Percentiles rank a stretch among this genome's conserved stretches.
Evolutionary conservation across 2,113 vertebrate genomes (phyloP).

Genomic region (Ivindomyrus marchei): DNA sequence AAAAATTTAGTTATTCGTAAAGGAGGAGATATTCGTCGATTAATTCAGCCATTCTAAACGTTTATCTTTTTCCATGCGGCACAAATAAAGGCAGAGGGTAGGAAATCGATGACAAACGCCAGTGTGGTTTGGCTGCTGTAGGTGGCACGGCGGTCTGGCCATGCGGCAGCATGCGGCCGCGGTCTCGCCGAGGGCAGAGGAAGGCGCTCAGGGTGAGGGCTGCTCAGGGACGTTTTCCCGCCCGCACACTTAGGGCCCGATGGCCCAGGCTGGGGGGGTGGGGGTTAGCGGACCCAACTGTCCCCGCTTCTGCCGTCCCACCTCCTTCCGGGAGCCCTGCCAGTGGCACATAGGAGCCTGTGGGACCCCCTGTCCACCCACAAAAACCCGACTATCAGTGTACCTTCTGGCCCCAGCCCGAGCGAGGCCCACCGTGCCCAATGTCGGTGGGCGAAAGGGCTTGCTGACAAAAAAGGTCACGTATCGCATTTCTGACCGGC

Average conservation of each 20-base stretch:
- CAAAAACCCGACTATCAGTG: slow-evolving; percentile 14
- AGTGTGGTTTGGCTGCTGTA: background rate
- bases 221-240: background rate
- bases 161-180: background rate
- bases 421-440: background rate
- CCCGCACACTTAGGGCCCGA: background rate
- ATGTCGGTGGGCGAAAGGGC: background rate
- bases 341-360: slow-evolving; percentile 31
- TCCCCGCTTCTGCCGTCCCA: slow-evolving; percentile 43
- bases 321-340: slow-evolving; percentile 34
- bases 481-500: background rate
- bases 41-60: background rate
- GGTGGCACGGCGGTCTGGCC: too few species aligned
- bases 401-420: slow-evolving; percentile 24
- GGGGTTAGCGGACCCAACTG: slow-evolving; percentile 43
- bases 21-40: background rate
- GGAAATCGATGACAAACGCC: background rate
- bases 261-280: background rate
- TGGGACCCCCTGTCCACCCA: slow-evolving; percentile 22
- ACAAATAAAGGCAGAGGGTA: background rate
- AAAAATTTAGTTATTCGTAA: background rate
- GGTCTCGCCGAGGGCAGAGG: background rate
- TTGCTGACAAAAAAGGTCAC: background rate
- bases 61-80: background rate
- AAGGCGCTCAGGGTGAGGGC: background rate